Base-by-base conservation (phyloP, 2,113 vertebrate genomes). In the Rutilus rutilus region DNA sequence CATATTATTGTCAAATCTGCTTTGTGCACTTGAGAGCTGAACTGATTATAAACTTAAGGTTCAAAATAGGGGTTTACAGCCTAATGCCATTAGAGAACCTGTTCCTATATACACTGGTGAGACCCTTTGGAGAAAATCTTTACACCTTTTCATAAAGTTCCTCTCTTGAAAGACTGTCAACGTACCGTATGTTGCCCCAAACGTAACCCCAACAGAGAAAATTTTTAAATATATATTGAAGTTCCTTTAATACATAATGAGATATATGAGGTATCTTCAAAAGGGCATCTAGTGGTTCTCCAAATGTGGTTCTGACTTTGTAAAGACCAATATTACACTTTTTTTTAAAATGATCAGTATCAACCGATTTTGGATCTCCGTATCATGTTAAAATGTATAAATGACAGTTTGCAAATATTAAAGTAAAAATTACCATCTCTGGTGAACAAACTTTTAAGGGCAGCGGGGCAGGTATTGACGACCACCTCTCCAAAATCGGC, bases 401-500 rank as follows among this genome's bases (percentile, higher is more conserved):
- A 62, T 45, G 42, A 81, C 36, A 19, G 15, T 81, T 64, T 81
- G 78, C 4, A 64, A 82, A 2, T 27, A 73, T 57, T 39, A 39
- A 69, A 21, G 47, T 8, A 21, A 83, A n/a, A 80, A 69, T 86
- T 88, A 94, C 94, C 94, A 0, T 93, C 86, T 76, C 86, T 92
- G 21, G 92, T 92, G 77, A 95, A 95, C 74, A 95, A 79, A 11
- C 45, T 90, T 39, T 87, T 77, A 54, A 95, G 89, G 21, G 91
- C 81, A 19, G 86, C n/a, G 39, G 94, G 94, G 64, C 94, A 95
- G 39, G 89, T 71, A 7, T 92, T 91, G 78, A 91, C 90, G 67
- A 83, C 81, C 86, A 93, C 92, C 39, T 94, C 89, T 17, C 92
- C 92, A 0, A 92, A 80, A 0, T 77, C 84, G 0, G 92, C 88